These are phyloP conservation scores for Prionace glauca DNA, from an alignment of 2,797 vertebrate species.

Conservation along the genomic window DNA sequence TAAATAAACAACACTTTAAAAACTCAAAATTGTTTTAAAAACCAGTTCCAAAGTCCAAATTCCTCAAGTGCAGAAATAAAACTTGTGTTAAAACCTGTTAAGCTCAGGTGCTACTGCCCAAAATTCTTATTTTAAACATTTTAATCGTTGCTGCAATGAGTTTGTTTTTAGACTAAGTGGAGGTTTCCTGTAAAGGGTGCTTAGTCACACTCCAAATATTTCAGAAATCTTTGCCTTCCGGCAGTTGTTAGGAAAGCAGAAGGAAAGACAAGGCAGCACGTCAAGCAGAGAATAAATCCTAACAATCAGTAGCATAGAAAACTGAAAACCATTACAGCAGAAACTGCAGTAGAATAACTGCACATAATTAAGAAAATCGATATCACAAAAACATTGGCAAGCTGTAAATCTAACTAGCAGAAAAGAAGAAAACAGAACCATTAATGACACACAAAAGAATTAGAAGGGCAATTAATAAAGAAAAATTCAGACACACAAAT, in stretches of 20 bases:
- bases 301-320: slow-evolving; percentile 7
- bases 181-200: slow-evolving; percentile 9
- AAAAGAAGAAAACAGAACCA: neutral
- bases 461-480: neutral
- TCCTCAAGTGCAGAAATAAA: neutral
- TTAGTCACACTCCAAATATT: slow-evolving; percentile 21
- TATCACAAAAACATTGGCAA: neutral
- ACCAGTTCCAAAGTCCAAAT: neutral
- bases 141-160: neutral
- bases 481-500: neutral
- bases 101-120: neutral
- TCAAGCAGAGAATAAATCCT: neutral
- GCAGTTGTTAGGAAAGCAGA: slow-evolving; percentile 4
- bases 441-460: neutral
- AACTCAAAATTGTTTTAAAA: neutral
- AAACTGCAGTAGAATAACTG: neutral
- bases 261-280: neutral
- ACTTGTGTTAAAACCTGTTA: neutral
- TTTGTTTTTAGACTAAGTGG: slow-evolving; percentile 20
- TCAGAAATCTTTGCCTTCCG: neutral
- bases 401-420: neutral
- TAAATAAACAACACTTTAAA: too few species aligned
- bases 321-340: neutral
- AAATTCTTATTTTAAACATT: neutral
- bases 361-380: neutral